Conservation (phyloP, 2,888 invertebrate species). For the Mechanitis messenoides region DNA sequence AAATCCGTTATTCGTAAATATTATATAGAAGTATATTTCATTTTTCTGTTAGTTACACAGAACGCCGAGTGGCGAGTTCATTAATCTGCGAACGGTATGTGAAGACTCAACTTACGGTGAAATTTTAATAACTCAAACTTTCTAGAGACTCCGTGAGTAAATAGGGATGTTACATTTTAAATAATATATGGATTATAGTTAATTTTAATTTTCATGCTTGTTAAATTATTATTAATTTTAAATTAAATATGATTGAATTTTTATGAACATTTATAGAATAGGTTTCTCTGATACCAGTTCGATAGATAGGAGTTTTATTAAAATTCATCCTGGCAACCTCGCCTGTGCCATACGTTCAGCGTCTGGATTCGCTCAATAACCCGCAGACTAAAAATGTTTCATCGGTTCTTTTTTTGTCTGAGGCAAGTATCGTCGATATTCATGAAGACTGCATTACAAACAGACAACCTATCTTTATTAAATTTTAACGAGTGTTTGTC, state of each 20-base stretch:
- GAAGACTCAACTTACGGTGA: constrained; percentile 56
- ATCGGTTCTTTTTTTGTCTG: constrained; percentile 38
- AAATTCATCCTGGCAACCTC: too few species aligned
- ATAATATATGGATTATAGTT: background rate
- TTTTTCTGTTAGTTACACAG: constrained; percentile 50
- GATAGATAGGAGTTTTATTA: too few species aligned
- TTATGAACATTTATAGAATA: too few species aligned
- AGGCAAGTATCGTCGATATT: background rate
- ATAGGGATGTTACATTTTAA: constrained; percentile 8
- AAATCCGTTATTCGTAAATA: too few species aligned
- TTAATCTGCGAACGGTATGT: constrained; percentile 58
- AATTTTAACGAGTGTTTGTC: background rate
- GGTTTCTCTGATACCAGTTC: too few species aligned
- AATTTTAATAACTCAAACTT: constrained; percentile 71
- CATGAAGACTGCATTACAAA: too few species aligned
- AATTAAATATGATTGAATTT: too few species aligned
- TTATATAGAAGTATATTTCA: background rate
- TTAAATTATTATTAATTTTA: too few species aligned
- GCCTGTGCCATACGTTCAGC: too few species aligned
- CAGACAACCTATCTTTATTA: constrained; percentile 1
- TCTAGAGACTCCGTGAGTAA: constrained; percentile 44
- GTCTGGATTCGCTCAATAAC: constrained; percentile 16
- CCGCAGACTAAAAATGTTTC: constrained; percentile 36
- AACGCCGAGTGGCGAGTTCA: constrained; percentile 41
- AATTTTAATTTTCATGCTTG: background rate